These are phyloP conservation scores for Orussus abietinus DNA, from an alignment of 1,140 invertebrate genomes.

Conservation along the genomic window DNA sequence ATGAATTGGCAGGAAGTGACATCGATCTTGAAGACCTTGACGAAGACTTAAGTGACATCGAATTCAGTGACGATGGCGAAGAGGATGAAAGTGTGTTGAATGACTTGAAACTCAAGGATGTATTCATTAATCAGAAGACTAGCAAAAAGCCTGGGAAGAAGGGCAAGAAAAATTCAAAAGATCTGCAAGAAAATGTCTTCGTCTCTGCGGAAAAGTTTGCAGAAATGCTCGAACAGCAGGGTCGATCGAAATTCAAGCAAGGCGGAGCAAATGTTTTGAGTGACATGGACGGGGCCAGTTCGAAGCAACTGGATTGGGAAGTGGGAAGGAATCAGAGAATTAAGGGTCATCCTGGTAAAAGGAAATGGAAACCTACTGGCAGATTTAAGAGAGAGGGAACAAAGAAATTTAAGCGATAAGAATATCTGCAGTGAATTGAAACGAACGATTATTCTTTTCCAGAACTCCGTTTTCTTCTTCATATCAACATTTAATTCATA, in stretches of 20 bases:
- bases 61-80: constrained; percentile 26
- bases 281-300: constrained; percentile 63
- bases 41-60: constrained; percentile 29
- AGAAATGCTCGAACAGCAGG: constrained; percentile 66
- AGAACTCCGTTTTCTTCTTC: no score
- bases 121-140: constrained; percentile 2
- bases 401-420: neutral
- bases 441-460: no score
- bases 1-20: constrained; percentile 1
- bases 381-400: constrained; percentile 18
- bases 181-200: constrained; percentile 51
- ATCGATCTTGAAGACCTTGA: constrained; percentile 27
- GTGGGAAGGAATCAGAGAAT: constrained; percentile 50
- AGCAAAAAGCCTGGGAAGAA: constrained; percentile 8
- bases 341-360: constrained; percentile 21
- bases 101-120: constrained; percentile 27
- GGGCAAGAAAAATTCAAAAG: constrained; percentile 20
- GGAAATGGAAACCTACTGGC: constrained; percentile 14
- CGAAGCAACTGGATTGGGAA: constrained; percentile 67
- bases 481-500: no score
- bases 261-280: constrained; percentile 62
- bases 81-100: constrained; percentile 25
- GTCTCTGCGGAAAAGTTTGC: constrained; percentile 73
- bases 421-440: no score
- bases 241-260: constrained; percentile 56